Evolutionary conservation across 1,140 invertebrate genomes (phyloP), one percentile per base, ranked within the genome.

Genomic region (Potamilus streckersoni): DNA sequence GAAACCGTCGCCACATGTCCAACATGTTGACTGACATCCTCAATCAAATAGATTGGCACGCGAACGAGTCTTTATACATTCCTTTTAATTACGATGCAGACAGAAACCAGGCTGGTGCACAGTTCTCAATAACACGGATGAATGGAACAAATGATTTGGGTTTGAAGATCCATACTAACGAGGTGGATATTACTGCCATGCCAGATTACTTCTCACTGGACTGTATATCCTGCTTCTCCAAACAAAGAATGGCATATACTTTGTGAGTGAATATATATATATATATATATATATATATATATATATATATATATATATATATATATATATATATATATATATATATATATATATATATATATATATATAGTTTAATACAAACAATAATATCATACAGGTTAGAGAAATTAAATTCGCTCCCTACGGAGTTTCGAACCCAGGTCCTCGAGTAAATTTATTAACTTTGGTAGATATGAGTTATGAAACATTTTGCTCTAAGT

Each of bases 21-120:
- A 73, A 73, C 56, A 64, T 65, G 16, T 65, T 73, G 15, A 55
- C 57, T 56, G 68, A 64, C 4, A 59, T 60, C 27, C 64, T 73
- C 11, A 73, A 73, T 58, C 63, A 27, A 14, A 38, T 73, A 4
- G 65, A 73, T 55, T 73, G 64, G 57, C 66, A 73, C 56, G 27
- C 72, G 16, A 64, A 64, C 31, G 63, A 27, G 31, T 64, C 63
- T 19, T 27, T 64, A 11, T 64, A 27, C 27, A 31, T 64, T 64
- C 63, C 63, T 17, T 64, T 64, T 5, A 64, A 64, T 20, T 64
- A 64, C 20, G 63, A 64, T 23, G 63, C 63, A n/a, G 20, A 31
- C 20, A 17, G 12, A 17, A 20, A 64, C 17, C 20, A 23, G 31
- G 63, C 13, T 20, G 20, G 20, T 15, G 20, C 31, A 20, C 63